A percentile compares a stretch with the other conserved stretches of the same genome.
Conservation (phyloP, 1,140 invertebrate species). For the Drosophila setifemur region DNA sequence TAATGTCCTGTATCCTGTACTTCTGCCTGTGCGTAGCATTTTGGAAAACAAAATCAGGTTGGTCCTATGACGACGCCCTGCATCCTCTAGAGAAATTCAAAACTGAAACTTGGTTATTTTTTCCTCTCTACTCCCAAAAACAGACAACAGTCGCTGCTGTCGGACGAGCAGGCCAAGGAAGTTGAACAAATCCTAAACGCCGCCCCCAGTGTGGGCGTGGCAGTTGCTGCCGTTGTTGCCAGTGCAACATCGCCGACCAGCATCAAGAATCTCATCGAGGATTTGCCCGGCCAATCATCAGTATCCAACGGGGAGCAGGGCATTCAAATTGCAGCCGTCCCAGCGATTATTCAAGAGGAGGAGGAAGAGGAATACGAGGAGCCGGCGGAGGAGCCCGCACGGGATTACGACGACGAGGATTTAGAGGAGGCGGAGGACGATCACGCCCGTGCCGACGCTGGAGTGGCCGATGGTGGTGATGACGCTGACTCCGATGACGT, state of each 20-base stretch:
- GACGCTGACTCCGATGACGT: conserved; percentile 72
- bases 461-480: conserved; percentile 39
- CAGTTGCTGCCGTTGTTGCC: conserved; percentile 77
- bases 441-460: conserved; percentile 55
- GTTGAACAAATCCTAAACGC: conserved; percentile 90
- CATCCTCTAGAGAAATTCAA: background rate
- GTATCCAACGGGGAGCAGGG: conserved; percentile 38
- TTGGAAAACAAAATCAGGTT: conserved; percentile 91
- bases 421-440: conserved; percentile 39
- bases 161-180: conserved; percentile 93
- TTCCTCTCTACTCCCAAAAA: conserved; percentile 10
- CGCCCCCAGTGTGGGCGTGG: conserved; percentile 65
- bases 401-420: conserved; percentile 19
- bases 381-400: background rate
- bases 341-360: conserved; percentile 39
- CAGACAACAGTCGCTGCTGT: conserved; percentile 90
- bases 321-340: conserved; percentile 54
- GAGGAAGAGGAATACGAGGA: conserved; percentile 16
- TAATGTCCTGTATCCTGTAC: conserved; percentile 21
- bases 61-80: conserved; percentile 77
- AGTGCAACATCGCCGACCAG: conserved; percentile 76
- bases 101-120: conserved; percentile 11
- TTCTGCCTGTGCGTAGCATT: conserved; percentile 86
- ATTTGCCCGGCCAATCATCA: conserved; percentile 45
- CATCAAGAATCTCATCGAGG: conserved; percentile 76